phyloP scores from a whole-genome alignment of 2,797 vertebrate species.

The Alcedo atthis region DNA sequence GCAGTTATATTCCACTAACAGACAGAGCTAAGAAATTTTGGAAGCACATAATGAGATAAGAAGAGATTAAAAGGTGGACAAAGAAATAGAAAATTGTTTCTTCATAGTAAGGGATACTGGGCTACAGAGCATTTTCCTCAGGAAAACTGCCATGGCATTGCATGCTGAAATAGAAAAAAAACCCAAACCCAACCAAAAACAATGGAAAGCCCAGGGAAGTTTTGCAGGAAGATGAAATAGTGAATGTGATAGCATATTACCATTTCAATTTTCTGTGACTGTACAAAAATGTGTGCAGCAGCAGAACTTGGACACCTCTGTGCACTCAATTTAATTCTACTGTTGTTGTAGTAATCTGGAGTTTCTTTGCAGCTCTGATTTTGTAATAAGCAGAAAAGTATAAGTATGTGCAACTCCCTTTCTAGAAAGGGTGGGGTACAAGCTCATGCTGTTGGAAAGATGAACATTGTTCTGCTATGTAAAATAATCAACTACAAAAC shows the following conservation, averaged over 20 bases:
- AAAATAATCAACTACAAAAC: background rate
- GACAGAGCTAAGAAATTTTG: background rate
- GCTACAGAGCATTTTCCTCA: background rate
- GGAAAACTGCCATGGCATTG: background rate
- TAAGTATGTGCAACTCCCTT: background rate
- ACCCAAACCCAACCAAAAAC: too few relatives aligned
- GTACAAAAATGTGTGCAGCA: background rate
- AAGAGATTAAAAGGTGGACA: background rate
- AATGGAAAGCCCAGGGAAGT: background rate
- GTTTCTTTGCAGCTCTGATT: background rate
- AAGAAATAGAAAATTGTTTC: background rate
- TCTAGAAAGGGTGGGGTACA: background rate
- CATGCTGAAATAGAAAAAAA: background rate
- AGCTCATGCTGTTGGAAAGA: background rate
- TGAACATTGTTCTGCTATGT: background rate
- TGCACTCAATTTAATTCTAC: background rate
- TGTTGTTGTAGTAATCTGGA: background rate
- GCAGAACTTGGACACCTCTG: background rate
- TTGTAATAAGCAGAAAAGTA: background rate
- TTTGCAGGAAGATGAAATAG: background rate
- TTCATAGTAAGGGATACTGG: background rate
- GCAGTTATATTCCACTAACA: background rate
- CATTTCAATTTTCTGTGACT: background rate
- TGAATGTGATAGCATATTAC: background rate
- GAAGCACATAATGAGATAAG: background rate